phyloP scores from a whole-genome alignment of 1,140 invertebrate species.

The Yoshiicerus persimilis region DNA sequence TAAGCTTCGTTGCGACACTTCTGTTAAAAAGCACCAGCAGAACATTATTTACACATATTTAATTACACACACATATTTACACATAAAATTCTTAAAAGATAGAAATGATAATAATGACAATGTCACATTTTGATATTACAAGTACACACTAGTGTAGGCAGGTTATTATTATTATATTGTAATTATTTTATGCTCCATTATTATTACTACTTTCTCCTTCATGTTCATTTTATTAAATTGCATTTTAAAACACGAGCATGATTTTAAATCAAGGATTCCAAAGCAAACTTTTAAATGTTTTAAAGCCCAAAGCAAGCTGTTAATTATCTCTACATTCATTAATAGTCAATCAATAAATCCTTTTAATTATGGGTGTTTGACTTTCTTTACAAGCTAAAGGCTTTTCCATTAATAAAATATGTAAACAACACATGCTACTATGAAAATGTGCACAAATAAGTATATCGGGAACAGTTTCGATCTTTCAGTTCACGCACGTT shows the following conservation, averaged over 20 bases:
- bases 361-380: too few species aligned
- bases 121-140: not conserved
- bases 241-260: not conserved
- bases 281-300: too few species aligned
- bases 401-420: too few species aligned
- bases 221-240: not conserved
- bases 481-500: not conserved
- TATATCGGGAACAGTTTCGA: too few species aligned
- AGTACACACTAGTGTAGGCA: not conserved
- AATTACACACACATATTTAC: not conserved
- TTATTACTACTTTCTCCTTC: not conserved
- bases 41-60: not conserved
- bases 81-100: not conserved
- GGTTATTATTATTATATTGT: not conserved
- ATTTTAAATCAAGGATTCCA: too few species aligned
- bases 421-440: not conserved
- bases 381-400: too few species aligned
- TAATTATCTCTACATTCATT: too few species aligned
- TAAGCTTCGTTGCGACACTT: not conserved
- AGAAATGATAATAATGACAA: not conserved
- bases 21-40: not conserved
- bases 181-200: not conserved
- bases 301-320: too few species aligned
- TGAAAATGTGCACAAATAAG: not conserved
- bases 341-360: too few species aligned